A percentile compares a stretch with the other conserved stretches of the same genome.
Evolutionary conservation across 1,140 invertebrate species (phyloP).

Genomic region (Battus philenor): DNA sequence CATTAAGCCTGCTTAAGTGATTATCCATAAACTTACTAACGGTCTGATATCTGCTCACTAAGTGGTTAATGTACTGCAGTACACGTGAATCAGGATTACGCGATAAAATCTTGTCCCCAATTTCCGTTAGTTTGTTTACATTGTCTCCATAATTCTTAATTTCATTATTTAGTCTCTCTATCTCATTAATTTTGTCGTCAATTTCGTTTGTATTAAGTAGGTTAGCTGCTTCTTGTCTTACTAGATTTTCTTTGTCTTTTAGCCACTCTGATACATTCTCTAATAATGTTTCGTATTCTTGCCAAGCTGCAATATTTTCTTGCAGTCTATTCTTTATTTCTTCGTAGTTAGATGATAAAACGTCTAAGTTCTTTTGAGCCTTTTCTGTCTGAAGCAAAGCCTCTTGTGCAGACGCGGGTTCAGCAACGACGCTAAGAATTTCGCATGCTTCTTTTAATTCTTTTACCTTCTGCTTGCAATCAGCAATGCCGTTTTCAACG

Average conservation of each 20-base stretch:
- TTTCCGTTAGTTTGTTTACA: constrained; percentile 80
- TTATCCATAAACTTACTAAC: constrained; percentile 83
- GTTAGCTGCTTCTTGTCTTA: constrained; percentile 83
- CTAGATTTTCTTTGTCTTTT: constrained; percentile 89
- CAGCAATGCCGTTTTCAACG: constrained; percentile 82
- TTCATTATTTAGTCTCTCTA: constrained; percentile 79
- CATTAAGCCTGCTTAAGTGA: constrained; percentile 82
- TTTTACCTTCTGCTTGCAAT: constrained; percentile 80
- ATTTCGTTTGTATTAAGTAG: constrained; percentile 84
- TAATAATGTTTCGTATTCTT: constrained; percentile 85
- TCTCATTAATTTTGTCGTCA: constrained; percentile 83
- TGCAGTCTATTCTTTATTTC: constrained; percentile 83
- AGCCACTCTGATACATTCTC: constrained; percentile 89
- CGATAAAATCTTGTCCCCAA: constrained; percentile 84
- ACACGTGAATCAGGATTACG: constrained; percentile 89
- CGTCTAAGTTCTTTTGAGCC: constrained; percentile 81
- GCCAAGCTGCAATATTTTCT: constrained; percentile 86
- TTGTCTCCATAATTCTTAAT: constrained; percentile 80
- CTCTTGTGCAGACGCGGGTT: constrained; percentile 79
- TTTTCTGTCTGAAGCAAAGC: constrained; percentile 80
- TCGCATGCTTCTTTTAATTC: constrained; percentile 83
- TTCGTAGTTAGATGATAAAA: constrained; percentile 80
- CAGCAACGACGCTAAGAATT: constrained; percentile 81
- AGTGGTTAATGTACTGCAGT: constrained; percentile 86
- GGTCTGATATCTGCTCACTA: constrained; percentile 85